Conservation (phyloP, 2,113 vertebrate genomes). For the Bucco capensis region DNA sequence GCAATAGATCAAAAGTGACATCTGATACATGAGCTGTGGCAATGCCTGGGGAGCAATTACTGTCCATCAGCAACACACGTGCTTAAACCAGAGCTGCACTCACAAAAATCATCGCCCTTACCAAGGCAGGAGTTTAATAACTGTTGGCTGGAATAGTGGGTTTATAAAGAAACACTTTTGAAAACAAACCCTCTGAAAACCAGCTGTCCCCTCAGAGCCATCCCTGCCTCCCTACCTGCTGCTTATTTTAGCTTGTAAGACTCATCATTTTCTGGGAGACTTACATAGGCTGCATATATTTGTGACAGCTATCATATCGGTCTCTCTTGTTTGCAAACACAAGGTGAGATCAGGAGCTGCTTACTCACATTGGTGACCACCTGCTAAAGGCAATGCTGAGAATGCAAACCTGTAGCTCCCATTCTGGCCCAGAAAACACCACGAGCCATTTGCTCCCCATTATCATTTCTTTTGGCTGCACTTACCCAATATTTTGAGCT, state of each 20-base stretch:
- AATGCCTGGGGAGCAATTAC: neutral
- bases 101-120: neutral
- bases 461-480: neutral
- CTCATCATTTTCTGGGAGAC: neutral
- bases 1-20: neutral
- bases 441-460: neutral
- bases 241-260: neutral
- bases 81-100: neutral
- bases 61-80: neutral
- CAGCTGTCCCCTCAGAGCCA: neutral
- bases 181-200: neutral
- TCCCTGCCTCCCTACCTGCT: neutral
- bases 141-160: neutral
- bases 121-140: neutral
- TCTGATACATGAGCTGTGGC: neutral
- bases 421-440: neutral
- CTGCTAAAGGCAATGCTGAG: neutral
- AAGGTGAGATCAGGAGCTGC: neutral
- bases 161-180: neutral
- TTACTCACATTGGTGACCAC: neutral
- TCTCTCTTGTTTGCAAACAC: neutral
- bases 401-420: neutral
- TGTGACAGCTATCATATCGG: neutral
- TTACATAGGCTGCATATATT: neutral
- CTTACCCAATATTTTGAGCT: slow-evolving; percentile 89